A percentile compares a stretch with the other conserved stretches of the same genome.
These are phyloP conservation scores for Atta colombica DNA, from an alignment of 1,140 invertebrate species.

Conservation along the genomic window DNA sequence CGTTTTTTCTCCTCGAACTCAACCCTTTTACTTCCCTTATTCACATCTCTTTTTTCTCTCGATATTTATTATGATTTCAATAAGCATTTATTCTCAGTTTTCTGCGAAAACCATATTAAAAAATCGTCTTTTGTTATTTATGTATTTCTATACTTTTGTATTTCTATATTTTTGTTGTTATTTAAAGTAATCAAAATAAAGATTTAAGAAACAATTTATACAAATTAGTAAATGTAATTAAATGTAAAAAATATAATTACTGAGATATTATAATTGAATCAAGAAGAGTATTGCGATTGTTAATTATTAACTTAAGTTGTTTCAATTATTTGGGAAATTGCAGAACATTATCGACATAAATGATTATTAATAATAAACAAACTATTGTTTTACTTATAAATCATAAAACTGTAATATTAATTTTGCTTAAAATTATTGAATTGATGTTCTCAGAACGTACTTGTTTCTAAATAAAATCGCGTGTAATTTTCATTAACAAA, in stretches of 20 bases:
- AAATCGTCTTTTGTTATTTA: not conserved
- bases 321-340: not conserved
- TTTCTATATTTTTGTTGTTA: not conserved
- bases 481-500: not conserved
- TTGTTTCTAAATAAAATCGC: not conserved
- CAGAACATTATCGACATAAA: not conserved
- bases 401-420: not conserved
- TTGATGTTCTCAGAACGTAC: not conserved
- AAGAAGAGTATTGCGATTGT: not conserved
- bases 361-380: not conserved
- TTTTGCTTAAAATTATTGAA: not conserved
- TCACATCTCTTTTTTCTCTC: not conserved
- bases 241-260: not conserved
- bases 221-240: not conserved
- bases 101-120: not conserved
- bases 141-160: not conserved
- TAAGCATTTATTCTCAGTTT: not conserved
- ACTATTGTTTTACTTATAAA: not conserved
- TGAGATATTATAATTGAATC: not conserved
- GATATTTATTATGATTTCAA: not conserved
- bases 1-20: slow-evolving; percentile 3
- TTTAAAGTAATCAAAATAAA: not conserved
- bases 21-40: not conserved
- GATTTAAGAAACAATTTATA: not conserved
- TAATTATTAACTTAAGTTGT: not conserved